Base-by-base conservation (phyloP, 2,113 vertebrate species). In the Pseudois nayaur region DNA sequence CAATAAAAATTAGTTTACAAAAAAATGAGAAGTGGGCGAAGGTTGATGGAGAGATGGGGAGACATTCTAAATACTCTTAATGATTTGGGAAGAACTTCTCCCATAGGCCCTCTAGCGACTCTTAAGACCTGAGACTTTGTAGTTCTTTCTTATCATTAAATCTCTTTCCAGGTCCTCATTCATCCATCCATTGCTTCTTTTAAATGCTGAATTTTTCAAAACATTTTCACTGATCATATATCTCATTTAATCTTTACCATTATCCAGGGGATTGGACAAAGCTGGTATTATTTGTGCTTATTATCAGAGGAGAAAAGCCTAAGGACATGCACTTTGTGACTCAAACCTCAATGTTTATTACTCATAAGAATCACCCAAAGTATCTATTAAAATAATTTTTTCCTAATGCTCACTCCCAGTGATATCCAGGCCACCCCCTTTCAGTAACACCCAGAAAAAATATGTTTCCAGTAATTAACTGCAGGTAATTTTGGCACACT, bases 191-290 rank as follows among this genome's bases (percentile, higher is more conserved):
- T 76, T 57, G n/a, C 27, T 57, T 54, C 48, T 82, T 33, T 4
- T 86, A 27, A 89, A 40, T 55, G 13, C 43, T 90, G 27, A 40
- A 54, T 45, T 87, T 84, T 94, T 87, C 59, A 71, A 90, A 90
- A 27, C 11, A 59, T n/a, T 79, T 79, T 55, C 21, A 57, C 13
- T 59, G 2, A 36, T 87, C 59, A 87, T 6, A 45, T 87, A 82
- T 71, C 33, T 91, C 82, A 87, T 7, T 82, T 86, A 43, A 59
- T 59, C 21, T 13, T 82, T 94, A 60, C 23, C 17, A 17, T 71
- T 52, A 31, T 33, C 50, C 52, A 74, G 27, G 36, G 59, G 19
- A 52, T 33, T 79, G 50, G 23, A 27, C 14, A 87, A 40, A 29
- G 9, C 33, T 25, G 10, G 40, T n/a, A n/a, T 83, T 62, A 33